Percentiles rank a stretch among this genome's conserved stretches.
Evolutionary conservation across 1,140 invertebrate species (phyloP).

Genomic region (Ylistrum balloti): DNA sequence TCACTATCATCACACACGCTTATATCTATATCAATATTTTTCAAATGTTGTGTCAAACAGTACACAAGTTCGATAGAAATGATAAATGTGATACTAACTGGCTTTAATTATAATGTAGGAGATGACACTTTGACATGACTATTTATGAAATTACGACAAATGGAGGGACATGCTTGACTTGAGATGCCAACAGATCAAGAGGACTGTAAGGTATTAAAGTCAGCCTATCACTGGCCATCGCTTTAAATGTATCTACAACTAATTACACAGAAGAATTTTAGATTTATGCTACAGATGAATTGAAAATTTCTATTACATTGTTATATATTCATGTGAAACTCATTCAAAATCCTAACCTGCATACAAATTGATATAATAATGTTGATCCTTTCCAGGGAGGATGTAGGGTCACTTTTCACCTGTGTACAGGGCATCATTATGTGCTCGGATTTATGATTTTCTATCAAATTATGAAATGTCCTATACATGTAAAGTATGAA

Average conservation of each 20-base stretch:
- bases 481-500: not conserved
- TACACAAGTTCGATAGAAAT: not conserved
- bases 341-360: not conserved
- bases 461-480: not conserved
- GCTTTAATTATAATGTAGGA: constrained; percentile 8
- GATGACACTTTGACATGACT: constrained; percentile 14
- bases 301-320: not conserved
- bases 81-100: constrained; percentile 34
- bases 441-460: not conserved
- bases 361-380: not conserved
- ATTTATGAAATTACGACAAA: constrained; percentile 21
- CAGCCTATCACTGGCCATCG: not conserved
- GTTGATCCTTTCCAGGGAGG: not conserved
- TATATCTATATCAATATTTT: not conserved
- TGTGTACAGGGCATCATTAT: not conserved
- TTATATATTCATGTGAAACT: not conserved
- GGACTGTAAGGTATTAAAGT: not conserved
- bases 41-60: constrained; percentile 34
- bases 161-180: not conserved
- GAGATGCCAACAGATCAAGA: not conserved
- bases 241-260: not conserved
- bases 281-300: not conserved
- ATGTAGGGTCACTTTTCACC: not conserved
- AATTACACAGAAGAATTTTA: not conserved
- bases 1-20: not conserved